These are phyloP conservation scores for Champsocephalus gunnari DNA, from an alignment of 2,797 vertebrate species.

Conservation along the genomic window DNA sequence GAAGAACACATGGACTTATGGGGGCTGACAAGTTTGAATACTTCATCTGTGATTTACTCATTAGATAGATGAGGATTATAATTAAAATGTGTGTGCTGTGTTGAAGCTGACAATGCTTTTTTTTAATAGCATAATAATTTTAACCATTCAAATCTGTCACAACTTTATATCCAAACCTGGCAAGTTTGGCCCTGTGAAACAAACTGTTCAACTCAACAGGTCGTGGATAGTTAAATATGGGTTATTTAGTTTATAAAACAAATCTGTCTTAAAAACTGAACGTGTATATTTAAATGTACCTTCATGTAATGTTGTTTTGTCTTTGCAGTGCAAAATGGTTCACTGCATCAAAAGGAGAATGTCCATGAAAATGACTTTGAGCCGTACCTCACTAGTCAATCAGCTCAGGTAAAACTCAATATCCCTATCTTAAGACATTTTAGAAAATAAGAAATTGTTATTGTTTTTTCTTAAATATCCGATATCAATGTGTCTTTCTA, in stretches of 20 bases:
- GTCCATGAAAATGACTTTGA: constrained; percentile 98
- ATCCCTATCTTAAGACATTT: not conserved
- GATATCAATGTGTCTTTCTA: not conserved
- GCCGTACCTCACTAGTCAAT: constrained; percentile 95
- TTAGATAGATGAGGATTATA: not conserved
- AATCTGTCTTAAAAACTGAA: not conserved
- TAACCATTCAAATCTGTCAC: not conserved
- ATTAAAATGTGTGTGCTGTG: not conserved
- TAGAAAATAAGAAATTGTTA: not conserved
- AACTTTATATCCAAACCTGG: not conserved
- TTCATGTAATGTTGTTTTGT: constrained; percentile 28
- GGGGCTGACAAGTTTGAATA: constrained; percentile 1
- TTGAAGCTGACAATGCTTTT: not conserved
- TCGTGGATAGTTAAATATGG: no score
- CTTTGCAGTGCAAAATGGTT: constrained; percentile 96
- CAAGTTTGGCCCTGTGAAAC: no score
- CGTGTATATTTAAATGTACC: constrained; percentile 15
- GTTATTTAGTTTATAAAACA: no score
- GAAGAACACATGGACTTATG: constrained; percentile 4
- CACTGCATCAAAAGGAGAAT: constrained; percentile 95
- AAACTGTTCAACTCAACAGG: no score
- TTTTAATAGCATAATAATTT: not conserved
- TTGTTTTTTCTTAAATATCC: not conserved
- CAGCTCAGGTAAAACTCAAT: constrained; percentile 89
- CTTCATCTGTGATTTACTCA: not conserved